These are phyloP conservation scores for Nannoperca australis DNA, from an alignment of 2,797 vertebrate genomes.

Conservation along the genomic window DNA sequence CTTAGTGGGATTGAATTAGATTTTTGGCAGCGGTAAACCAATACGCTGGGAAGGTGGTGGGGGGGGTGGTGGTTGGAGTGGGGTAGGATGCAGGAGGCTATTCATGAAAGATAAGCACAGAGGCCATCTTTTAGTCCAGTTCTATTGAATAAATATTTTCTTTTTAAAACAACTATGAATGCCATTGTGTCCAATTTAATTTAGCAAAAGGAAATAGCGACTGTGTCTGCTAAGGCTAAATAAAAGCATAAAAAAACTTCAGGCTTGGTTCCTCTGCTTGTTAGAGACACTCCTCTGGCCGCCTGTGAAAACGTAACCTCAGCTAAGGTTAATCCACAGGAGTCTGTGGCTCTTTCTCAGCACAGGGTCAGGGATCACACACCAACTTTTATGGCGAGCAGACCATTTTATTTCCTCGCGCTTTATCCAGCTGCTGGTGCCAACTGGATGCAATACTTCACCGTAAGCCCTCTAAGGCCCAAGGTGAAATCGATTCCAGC, in stretches of 20 bases:
- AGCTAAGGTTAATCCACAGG: conserved; percentile 74
- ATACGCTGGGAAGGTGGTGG: conserved; percentile 68
- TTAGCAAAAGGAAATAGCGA: not conserved
- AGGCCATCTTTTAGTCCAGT: conserved; percentile 26
- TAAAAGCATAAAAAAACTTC: conserved; percentile 2
- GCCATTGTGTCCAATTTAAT: conserved; percentile 21
- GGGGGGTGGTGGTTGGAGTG: conserved; percentile 33
- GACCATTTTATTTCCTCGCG: conserved; percentile 63
- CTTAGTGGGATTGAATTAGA: conserved; percentile 82
- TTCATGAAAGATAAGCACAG: conserved; percentile 67
- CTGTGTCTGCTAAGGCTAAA: not conserved
- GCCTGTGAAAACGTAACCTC: conserved; percentile 42
- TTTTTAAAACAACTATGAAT: conserved; percentile 33
- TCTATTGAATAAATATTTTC: conserved; percentile 41
- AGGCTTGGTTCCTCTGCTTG: conserved; percentile 21
- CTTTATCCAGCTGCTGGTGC: conserved; percentile 61
- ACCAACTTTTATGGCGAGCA: conserved; percentile 68
- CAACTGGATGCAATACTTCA: conserved; percentile 47
- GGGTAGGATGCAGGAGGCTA: conserved; percentile 44
- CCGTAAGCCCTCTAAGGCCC: conserved; percentile 50
- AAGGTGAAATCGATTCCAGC: conserved; percentile 67
- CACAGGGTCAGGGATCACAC: conserved; percentile 75
- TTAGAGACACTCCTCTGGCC: conserved; percentile 5
- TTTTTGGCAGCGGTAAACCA: conserved; percentile 80
- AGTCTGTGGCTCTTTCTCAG: conserved; percentile 56